These are phyloP conservation scores for Perccottus glenii DNA, from an alignment of 2,113 vertebrate genomes.

Conservation along the genomic window DNA sequence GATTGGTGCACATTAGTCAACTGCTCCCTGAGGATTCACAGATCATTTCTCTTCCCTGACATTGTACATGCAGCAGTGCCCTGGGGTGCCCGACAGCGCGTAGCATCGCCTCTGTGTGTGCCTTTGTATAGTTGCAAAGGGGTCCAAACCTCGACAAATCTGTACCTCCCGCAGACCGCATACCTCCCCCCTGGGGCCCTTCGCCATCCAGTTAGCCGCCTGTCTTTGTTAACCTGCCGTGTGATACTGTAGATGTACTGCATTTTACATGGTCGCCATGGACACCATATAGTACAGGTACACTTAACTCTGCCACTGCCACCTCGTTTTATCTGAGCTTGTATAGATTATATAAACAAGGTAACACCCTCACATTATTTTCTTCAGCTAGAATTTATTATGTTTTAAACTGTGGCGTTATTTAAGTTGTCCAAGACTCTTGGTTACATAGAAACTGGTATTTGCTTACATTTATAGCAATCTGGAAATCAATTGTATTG, in stretches of 20 bases:
- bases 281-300: background rate
- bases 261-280: constrained; percentile 14
- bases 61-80: constrained; percentile 68
- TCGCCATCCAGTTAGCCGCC: constrained; percentile 22
- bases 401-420: too few species aligned
- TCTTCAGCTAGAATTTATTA: too few species aligned
- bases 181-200: constrained; percentile 29
- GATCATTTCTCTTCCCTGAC: constrained; percentile 78
- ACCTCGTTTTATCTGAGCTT: background rate
- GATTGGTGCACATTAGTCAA: constrained; percentile 71
- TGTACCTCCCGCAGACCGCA: constrained; percentile 47
- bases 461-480: too few species aligned
- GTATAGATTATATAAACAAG: too few species aligned
- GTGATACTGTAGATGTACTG: constrained; percentile 24
- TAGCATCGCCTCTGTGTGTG: constrained; percentile 47
- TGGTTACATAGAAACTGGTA: too few species aligned
- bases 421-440: too few species aligned
- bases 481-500: too few species aligned
- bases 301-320: background rate
- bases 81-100: constrained; percentile 54
- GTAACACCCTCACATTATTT: too few species aligned
- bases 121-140: constrained; percentile 24
- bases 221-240: constrained; percentile 38
- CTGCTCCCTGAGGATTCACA: constrained; percentile 72
- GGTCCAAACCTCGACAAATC: constrained; percentile 38